phyloP scores from a whole-genome alignment of 2,113 vertebrate genomes.

The Nestor notabilis region DNA sequence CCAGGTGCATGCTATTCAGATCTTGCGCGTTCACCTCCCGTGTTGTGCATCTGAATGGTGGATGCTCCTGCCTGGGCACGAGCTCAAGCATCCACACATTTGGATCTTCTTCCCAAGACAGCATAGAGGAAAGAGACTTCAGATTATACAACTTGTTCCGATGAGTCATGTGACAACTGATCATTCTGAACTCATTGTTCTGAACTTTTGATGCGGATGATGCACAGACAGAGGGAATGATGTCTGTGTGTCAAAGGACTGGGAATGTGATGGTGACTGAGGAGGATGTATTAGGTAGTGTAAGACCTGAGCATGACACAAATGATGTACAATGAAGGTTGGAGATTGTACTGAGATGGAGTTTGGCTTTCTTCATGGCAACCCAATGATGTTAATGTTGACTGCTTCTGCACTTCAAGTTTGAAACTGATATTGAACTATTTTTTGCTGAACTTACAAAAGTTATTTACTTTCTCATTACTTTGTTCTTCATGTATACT shows the following conservation, averaged over 20 bases:
- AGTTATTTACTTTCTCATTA: neutral
- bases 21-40: rapidly evolving
- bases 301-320: neutral
- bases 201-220: neutral
- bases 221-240: rapidly evolving
- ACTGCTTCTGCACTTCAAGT: neutral
- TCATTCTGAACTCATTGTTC: neutral
- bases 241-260: neutral
- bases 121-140: neutral
- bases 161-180: neutral
- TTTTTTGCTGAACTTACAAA: neutral
- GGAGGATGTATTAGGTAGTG: neutral
- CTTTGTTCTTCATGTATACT: neutral
- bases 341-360: neutral
- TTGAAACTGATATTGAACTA: neutral
- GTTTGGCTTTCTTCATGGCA: neutral
- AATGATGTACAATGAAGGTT: neutral
- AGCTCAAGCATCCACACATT: neutral
- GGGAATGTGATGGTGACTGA: neutral
- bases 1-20: neutral
- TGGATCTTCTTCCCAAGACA: neutral
- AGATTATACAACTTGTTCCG: neutral
- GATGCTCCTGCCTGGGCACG: neutral
- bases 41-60: rapidly evolving
- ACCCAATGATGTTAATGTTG: neutral